Percentiles rank a stretch among this genome's conserved stretches.
These are phyloP conservation scores for Oscheius sp. DNA, from an alignment of 2,888 invertebrate species.

Conservation along the genomic window DNA sequence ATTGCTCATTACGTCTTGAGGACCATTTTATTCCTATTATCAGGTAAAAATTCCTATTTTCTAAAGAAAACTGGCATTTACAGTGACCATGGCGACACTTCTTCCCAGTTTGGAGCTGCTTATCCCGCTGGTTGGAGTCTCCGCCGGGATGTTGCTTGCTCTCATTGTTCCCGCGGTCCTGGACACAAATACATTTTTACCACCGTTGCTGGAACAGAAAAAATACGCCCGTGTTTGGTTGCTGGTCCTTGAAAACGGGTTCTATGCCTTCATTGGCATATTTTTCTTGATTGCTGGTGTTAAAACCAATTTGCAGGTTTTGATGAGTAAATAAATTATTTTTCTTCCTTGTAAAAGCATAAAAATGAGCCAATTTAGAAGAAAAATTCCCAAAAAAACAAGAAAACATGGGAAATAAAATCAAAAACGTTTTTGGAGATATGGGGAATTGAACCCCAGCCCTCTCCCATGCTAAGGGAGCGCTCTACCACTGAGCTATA, in stretches of 20 bases:
- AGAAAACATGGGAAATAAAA: slow-evolving; percentile 54
- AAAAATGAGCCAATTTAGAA: too few species aligned
- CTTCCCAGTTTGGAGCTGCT: slow-evolving; percentile 70
- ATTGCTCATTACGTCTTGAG: slow-evolving; percentile 29
- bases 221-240: background rate
- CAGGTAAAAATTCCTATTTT: slow-evolving; percentile 12
- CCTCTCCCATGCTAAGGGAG: slow-evolving; percentile 61
- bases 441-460: slow-evolving; percentile 55
- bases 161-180: slow-evolving; percentile 49
- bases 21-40: slow-evolving; percentile 16
- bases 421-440: slow-evolving; percentile 48
- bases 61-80: background rate
- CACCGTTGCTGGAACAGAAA: slow-evolving; percentile 20
- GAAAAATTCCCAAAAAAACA: too few species aligned
- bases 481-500: slow-evolving; percentile 62
- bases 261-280: slow-evolving; percentile 15
- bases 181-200: slow-evolving; percentile 35
- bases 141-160: slow-evolving; percentile 68
- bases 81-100: slow-evolving; percentile 62
- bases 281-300: slow-evolving; percentile 32
- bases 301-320: slow-evolving; percentile 21
- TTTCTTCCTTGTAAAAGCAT: too few species aligned
- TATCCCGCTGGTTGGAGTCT: slow-evolving; percentile 70
- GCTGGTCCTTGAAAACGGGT: slow-evolving; percentile 17
- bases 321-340: slow-evolving; percentile 19